Conservation (phyloP, 2,888 invertebrate genomes). For the Hoplodrina blanda region DNA sequence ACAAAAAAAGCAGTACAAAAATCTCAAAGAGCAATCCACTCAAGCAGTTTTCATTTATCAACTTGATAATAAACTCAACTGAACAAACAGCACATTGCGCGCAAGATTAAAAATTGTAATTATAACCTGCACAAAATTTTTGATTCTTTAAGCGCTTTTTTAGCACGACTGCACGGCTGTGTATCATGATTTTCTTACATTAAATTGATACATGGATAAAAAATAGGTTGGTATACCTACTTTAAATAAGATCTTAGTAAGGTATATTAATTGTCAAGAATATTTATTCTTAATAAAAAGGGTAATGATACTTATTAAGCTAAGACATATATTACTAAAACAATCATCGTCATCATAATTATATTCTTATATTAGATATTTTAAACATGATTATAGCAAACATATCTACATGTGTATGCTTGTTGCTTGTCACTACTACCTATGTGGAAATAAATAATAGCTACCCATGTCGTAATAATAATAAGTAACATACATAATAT, state of each 20-base stretch:
- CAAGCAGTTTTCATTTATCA: too few relatives aligned
- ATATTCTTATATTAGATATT: neutral
- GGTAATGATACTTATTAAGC: neutral
- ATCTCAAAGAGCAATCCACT: too few relatives aligned
- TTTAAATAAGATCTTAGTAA: conserved; percentile 9
- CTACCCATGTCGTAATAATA: neutral
- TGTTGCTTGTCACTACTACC: neutral
- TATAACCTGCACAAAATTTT: too few relatives aligned
- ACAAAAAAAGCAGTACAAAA: too few relatives aligned
- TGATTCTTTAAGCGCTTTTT: neutral
- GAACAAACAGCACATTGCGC: too few relatives aligned
- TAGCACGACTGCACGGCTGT: neutral
- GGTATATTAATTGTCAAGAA: neutral
- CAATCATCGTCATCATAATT: neutral
- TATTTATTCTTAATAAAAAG: neutral
- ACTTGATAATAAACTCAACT: too few relatives aligned
- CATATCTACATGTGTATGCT: neutral
- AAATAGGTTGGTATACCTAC: neutral
- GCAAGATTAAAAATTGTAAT: too few relatives aligned
- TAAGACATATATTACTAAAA: neutral
- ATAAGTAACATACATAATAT: neutral
- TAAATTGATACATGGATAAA: conserved; percentile 9
- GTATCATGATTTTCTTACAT: neutral
- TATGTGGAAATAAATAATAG: conserved; percentile 2
- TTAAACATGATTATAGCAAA: neutral